Conservation (phyloP, 2,113 vertebrate species). For the Trematomus loennbergii region DNA sequence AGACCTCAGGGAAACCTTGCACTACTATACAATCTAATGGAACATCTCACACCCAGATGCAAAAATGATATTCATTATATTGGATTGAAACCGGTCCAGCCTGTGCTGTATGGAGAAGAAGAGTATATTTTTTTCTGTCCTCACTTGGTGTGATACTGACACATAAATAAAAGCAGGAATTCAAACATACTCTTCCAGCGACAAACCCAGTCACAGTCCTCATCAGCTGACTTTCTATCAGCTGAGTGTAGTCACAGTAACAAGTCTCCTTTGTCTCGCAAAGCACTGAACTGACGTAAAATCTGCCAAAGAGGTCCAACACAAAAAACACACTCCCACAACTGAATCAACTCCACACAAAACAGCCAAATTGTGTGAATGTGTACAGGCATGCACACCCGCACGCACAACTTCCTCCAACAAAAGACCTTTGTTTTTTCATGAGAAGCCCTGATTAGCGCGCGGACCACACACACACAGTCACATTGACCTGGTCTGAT, state of each 20-base stretch:
- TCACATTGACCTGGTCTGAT: slow-evolving; percentile 26
- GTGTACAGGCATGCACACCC: neutral
- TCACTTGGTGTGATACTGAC: slow-evolving; percentile 15
- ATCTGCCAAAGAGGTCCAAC: slow-evolving; percentile 56
- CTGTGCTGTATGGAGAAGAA: neutral
- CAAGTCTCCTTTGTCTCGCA: slow-evolving; percentile 69
- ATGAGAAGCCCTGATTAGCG: slow-evolving; percentile 58
- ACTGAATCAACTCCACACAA: slow-evolving; percentile 24
- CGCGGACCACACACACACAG: slow-evolving; percentile 39
- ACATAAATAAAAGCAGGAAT: slow-evolving; percentile 7
- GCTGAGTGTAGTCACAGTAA: slow-evolving; percentile 63
- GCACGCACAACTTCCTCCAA: slow-evolving; percentile 21
- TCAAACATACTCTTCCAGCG: slow-evolving; percentile 33
- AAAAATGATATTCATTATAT: neutral
- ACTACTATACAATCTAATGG: neutral
- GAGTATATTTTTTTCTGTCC: neutral
- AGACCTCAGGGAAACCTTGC: neutral
- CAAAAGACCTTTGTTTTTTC: slow-evolving; percentile 70
- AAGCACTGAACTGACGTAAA: slow-evolving; percentile 55
- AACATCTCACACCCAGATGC: neutral
- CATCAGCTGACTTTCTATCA: slow-evolving; percentile 74
- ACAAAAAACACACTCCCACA: slow-evolving; percentile 28
- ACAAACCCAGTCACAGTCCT: slow-evolving; percentile 36
- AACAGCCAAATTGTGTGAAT: slow-evolving; percentile 14
- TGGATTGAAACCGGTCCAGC: neutral